Evolutionary conservation across 1,140 invertebrate genomes (phyloP), one percentile per base, ranked within the genome.

Genomic region (Drosophila pallidifrons): DNA sequence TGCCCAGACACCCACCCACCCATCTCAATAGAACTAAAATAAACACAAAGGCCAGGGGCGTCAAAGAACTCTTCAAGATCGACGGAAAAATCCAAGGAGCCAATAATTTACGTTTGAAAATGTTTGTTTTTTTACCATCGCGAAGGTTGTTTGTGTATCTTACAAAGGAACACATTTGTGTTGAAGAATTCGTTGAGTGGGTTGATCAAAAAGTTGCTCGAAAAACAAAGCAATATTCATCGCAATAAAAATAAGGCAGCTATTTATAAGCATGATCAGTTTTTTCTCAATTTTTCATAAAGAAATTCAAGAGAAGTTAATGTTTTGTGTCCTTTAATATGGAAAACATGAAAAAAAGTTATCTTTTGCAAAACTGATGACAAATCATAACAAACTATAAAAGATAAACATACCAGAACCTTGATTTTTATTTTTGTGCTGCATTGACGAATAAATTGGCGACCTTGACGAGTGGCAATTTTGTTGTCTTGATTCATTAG

Each of bases 401-500:
- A 77, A 79, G 66, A 74, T 5, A 43, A 58, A 63, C 55, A 70
- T 59, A 51, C 52, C 43, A 46, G 30, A 72, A 85, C 85, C 85
- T 89, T 89, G 81, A 72, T 76, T 76, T 73, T 68, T 81, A 79
- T 89, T 85, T 89, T 15, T 59, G 52, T 71, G 65, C 67, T 52
- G 55, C 81, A 88, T 67, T 81, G 75, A 58, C 80, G 74, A 83
- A 85, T 57, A 77, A 75, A 79, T 68, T 65, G 46, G 52, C 55
- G 76, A 69, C 85, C 85, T 88, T 88, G 85, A 54, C 55, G 32
- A 69, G 83, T 75, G 63, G 77, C 77, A 79, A 76, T 51, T 55
- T 64, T 30, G 15, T 49, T 79, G 63, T 87, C 64, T 87, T 87
- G 76, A 79, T 82, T 87, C 82, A 80, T 82, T 80, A 82, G 77